Evolutionary conservation across 2,797 vertebrate species (phyloP), one percentile per base, ranked within the genome.

Genomic region (Sparus aurata): DNA sequence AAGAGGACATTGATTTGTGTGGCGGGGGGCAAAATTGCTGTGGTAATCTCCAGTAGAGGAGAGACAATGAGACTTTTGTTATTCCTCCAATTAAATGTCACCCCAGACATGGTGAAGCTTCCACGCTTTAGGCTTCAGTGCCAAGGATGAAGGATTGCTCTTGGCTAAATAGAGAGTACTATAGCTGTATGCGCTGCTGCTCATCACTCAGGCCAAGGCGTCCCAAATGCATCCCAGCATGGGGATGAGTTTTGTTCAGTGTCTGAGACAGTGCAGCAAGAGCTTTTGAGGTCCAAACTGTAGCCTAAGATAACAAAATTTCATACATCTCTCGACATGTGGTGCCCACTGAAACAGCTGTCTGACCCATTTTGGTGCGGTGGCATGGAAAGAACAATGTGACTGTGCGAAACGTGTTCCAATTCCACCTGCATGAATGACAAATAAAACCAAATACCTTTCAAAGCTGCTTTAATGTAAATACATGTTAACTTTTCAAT

Each of bases 1-100:
- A 85, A 75, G 69, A 52, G 66, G 82, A 84, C 78, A 55, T 25
- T 41, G 73, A 82, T 80, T 85, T 64, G 57, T 77, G 68, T 80
- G 30, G 77, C 49, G 25, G 45, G 69, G 75, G 47, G 53, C n/a
- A 50, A 65, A 81, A 66, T 68, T 73, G 65, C 68, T 69, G 74
- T 47, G 38, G 65, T 88, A 82, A 89, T 81, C 84, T 88, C 73
- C 27, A 76, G 68, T 46, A 63, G 75, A 71, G 79, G 64, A 83
- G 74, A 73, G 79, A 87, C 81, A 84, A 89, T 76, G 65, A 75
- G 78, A 62, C 76, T 86, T 85, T 87, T 82, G 88, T 80, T 84
- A 76, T 69, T 79, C 55, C 47, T 87, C 71, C 79, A 89, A 90
- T 87, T 87, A 88, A 87, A 89, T 85, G 84, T 82, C 74, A 83